Evolutionary conservation across 2,113 vertebrate species (phyloP), one percentile per base, ranked within the genome.

Genomic region (Sprattus sprattus): DNA sequence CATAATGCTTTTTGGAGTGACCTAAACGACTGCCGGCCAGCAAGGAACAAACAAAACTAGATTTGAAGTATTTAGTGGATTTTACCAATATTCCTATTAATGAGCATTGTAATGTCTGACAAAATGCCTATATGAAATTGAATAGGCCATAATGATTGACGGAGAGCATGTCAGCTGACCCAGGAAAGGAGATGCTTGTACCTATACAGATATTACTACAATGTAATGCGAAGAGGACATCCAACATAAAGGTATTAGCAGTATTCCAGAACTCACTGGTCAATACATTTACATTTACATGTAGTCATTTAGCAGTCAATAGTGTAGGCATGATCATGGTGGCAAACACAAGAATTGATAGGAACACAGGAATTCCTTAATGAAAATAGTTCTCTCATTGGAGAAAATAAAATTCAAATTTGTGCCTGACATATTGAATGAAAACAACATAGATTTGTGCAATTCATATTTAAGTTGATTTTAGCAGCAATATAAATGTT

Each of bases 1-100:
- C 47, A 84, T 47, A 82, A 82, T 49, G 10, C 20, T 47, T 39
- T 60, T 20, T 85, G 47, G 46, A 83, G 82, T 86, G 84, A 86
- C 82, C 80, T 64, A 81, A 81, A 80, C 25, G 20, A 49, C 71
- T 80, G 10, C 45, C 3, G 64, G n/a, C 54, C 49, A 60, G 60
- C 82, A 22, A 46, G 16, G 28, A 60, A 28, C 32, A 78, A 78
- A 32, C 2, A 78, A 11, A 16, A 85, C 81, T 45, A 8, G 10
- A 71, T 85, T 54, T 83, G 9, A 81, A 80, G 45, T 32, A 45
- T 80, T 25, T 25, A 22, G 28, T 25, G 16, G 54, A 32, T 6
- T 39, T 39, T 39, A 4, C 60, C 28, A 44, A 78, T 39, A 32
- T 32, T 78, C 28, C 13, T 16, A 15, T 39, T 32, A 15, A 78